Evolutionary conservation across 2,888 invertebrate genomes (phyloP).

Genomic region (Platycheirus albimanus): DNA sequence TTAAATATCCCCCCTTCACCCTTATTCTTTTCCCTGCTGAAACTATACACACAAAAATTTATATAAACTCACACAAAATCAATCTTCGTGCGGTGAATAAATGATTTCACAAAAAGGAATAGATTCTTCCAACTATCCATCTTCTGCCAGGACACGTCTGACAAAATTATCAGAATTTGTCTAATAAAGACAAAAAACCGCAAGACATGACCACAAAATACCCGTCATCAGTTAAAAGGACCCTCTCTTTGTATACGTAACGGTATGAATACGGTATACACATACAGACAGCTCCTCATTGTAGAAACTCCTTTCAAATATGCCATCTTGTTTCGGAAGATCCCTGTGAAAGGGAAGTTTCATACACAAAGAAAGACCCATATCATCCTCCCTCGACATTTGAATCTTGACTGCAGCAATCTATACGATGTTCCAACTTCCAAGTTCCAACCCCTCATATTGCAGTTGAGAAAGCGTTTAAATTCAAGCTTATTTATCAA

Average conservation of each 20-base stretch:
- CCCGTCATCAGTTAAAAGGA: conserved; percentile 48
- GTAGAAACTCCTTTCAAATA: not conserved
- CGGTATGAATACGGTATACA: too few relatives aligned
- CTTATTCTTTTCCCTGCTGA: too few relatives aligned
- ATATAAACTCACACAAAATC: conserved; percentile 7
- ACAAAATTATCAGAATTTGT: conserved; percentile 35
- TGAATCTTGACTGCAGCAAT: conserved; percentile 59
- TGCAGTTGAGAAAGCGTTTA: conserved; percentile 30
- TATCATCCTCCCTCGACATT: conserved; percentile 8
- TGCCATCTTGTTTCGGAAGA: conserved; percentile 12
- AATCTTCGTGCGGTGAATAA: conserved; percentile 28
- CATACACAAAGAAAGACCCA: not conserved
- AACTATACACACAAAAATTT: too few relatives aligned
- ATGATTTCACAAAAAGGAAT: not conserved
- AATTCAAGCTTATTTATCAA: conserved; percentile 64
- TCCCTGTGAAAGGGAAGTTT: not conserved
- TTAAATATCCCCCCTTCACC: not conserved
- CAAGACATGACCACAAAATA: conserved; percentile 33
- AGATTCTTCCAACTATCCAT: not conserved
- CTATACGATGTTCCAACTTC: conserved; percentile 57
- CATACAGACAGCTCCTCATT: not conserved
- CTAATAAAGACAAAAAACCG: conserved; percentile 46
- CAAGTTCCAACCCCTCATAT: conserved; percentile 38
- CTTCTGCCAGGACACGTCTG: not conserved
- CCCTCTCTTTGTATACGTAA: too few relatives aligned